Evolutionary conservation across 2,113 vertebrate species (phyloP), one percentile per base, ranked within the genome.

Genomic region (Coturnix japonica): DNA sequence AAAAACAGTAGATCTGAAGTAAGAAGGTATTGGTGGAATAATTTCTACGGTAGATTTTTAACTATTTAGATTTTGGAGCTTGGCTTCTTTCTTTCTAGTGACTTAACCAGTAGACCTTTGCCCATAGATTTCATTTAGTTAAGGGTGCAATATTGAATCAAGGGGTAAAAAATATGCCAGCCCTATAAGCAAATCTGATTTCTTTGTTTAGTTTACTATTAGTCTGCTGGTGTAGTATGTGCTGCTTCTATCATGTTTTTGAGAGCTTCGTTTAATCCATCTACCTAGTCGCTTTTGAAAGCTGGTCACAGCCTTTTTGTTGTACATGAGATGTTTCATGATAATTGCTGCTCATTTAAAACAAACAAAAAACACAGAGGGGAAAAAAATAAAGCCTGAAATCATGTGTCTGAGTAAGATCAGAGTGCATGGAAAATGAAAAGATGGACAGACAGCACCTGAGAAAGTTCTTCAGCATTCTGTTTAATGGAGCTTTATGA

Each of bases 401-500:
- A 59, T 51, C 16, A 17, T n/a, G 21, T 81, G 11, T 47, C 39
- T 64, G 37, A 88, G 20, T 71, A n/a, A 81, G n/a, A 83, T 28
- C 22, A 90, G 47, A 43, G 7, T 49, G 12, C 49, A 10, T 77
- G 46, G 64, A 64, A 91, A 81, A 86, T 60, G 2, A 88, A 77
- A 33, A 87, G 16, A 60, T 21, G 49, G 49, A 41, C 39, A 41
- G 1, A 13, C 3, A 63, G n/a, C 14, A 69, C 63, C 28, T 81
- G n/a, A 72, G 67, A 35, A 71, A 49, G 21, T 57, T 87, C 69
- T 79, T 7, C 43, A 80, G 28, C 7, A 3, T 47, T 47, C 54
- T 71, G 13, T 71, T 81, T 88, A 75, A 37, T 91, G 47, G 80
- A 84, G 39, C n/a, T 94, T 91, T 83, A 78, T 91, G 47, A 81